These are phyloP conservation scores for Lepidiolamprologus cunningtoni DNA, from an alignment of 2,113 vertebrate genomes.

Conservation along the genomic window DNA sequence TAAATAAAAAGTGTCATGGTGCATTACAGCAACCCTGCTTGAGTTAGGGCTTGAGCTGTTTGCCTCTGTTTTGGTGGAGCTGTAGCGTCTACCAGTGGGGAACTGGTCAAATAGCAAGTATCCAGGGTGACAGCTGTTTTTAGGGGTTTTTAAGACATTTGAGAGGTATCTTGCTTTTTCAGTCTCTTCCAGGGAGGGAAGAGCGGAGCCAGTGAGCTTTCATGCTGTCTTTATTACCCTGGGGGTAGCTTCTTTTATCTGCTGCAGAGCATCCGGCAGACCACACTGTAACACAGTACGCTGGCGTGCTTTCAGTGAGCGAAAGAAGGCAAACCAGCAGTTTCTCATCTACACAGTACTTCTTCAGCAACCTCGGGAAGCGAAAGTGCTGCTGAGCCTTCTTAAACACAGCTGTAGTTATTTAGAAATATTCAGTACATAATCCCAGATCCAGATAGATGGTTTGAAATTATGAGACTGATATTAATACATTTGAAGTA, in stretches of 20 bases:
- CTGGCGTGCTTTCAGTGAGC: neutral
- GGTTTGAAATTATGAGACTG: neutral
- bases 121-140: neutral
- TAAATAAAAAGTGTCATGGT: neutral
- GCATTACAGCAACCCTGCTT: neutral
- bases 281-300: neutral
- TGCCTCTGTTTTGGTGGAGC: neutral
- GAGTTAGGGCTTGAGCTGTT: neutral
- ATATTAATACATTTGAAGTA: neutral
- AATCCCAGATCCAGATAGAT: neutral
- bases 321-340: neutral
- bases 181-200: neutral
- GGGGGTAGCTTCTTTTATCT: neutral
- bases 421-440: neutral
- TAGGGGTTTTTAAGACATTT: neutral
- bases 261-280: neutral
- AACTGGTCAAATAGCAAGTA: neutral
- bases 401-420: neutral
- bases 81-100: neutral
- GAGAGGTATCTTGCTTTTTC: neutral
- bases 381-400: neutral
- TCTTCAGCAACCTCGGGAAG: neutral
- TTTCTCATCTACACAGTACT: neutral
- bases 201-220: neutral
- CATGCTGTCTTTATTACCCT: neutral